Base-by-base conservation (phyloP, 2,797 vertebrate species). In the Tapirus indicus region DNA sequence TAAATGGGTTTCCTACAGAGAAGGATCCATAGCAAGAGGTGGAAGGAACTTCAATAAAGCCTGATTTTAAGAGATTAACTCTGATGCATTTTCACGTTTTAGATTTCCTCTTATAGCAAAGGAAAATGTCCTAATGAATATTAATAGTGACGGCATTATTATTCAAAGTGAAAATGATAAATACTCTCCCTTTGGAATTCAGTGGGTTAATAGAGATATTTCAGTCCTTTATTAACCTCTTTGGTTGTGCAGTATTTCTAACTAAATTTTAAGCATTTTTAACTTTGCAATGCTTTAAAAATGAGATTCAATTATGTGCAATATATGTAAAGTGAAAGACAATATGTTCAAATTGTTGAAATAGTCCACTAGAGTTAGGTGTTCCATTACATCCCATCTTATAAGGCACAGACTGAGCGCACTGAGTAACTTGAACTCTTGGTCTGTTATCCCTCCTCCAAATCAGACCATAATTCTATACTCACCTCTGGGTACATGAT, bases 1-100 rank as follows among this genome's bases (percentile, higher is more conserved):
- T 72, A 98, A 98, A 97, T 88, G 1, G 66, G 6, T 88, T 97
- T 78, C 85, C 83, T 91, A 49, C 52, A 60, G 54, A 96, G 69
- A 97, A 96, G 35, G 75, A 97, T 93, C 10, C 1, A 90, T 69
- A 95, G 17, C 44, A 93, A 29, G 79, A 97, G 14, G 35, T 25
- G 4, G 47, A 44, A 95, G 7, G 11, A 77, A 74, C 80, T 97
- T 98, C 88, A 97, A 75, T 84, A 96, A 89, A 25, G 14, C 6
- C 38, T 41, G 20, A 10, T 64, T 47, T 92, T 94, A 97, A 83
- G 49, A 68, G n/a, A 71, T 96, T 96, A 95, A 25, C 94, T 62
- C 5, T 23, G 88, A 83, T 56, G 8, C 0, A 56, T 64, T 77
- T 96, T 94, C 91, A 0, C 64, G 86, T 78, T 90, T 94, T 69